Percentiles rank a stretch among this genome's conserved stretches.
phyloP scores from a whole-genome alignment of 2,113 vertebrate species.

The Tretioscincus oriximinensis region DNA sequence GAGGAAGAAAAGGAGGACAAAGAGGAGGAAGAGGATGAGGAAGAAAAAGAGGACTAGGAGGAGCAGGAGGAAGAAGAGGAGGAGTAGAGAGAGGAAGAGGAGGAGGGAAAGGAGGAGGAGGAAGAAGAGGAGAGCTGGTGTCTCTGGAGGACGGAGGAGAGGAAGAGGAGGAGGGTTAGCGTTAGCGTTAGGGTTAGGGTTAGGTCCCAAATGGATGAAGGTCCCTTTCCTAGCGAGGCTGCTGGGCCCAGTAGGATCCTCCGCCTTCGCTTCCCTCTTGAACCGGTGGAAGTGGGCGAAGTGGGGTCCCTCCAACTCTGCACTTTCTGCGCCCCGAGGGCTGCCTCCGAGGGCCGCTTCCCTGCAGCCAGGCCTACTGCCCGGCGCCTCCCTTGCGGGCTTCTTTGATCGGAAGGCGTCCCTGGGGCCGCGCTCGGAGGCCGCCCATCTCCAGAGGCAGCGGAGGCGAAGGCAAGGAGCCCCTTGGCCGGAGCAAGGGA shows the following conservation, averaged over 20 bases:
- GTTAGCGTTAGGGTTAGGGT: too few species aligned
- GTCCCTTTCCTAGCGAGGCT: too few species aligned
- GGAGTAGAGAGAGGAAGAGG: too few species aligned
- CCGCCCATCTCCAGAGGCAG: slow-evolving; percentile 64
- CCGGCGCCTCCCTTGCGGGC: slow-evolving; percentile 72
- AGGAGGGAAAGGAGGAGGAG: too few species aligned
- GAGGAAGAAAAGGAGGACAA: too few species aligned
- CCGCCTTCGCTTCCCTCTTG: slow-evolving; percentile 38
- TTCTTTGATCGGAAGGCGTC: slow-evolving; percentile 81
- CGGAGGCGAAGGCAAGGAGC: slow-evolving; percentile 48
- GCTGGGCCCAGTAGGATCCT: slow-evolving; percentile 28
- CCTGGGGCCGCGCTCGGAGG: slow-evolving; percentile 78
- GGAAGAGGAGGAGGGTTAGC: too few species aligned
- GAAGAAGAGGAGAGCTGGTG: too few species aligned
- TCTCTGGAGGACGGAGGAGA: too few species aligned
- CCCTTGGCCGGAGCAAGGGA: neutral
- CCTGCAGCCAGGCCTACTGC: slow-evolving; percentile 83
- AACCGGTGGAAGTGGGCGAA: slow-evolving; percentile 74
- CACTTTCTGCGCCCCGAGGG: slow-evolving; percentile 76
- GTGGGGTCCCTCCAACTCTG: slow-evolving; percentile 76
- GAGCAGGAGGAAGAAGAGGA: too few species aligned
- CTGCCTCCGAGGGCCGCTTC: slow-evolving; percentile 83
- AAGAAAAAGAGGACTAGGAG: too few species aligned
- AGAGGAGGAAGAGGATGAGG: too few species aligned
- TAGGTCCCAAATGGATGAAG: neutral